Evolutionary conservation across 2,113 vertebrate genomes (phyloP), one percentile per base, ranked within the genome.

Genomic region (Alethe diademata): DNA sequence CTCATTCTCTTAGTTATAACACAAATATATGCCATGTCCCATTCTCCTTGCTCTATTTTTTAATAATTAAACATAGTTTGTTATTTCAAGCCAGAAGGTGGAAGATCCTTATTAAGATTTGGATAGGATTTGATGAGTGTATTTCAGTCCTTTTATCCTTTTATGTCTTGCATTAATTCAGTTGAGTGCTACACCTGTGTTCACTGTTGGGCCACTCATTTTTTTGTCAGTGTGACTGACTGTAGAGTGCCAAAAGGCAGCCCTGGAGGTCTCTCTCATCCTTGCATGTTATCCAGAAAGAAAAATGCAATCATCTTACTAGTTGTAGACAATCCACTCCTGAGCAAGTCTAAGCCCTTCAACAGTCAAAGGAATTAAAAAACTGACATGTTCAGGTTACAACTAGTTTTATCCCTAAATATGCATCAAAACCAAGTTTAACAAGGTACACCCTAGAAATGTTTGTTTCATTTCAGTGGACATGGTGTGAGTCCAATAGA

Each of bases 1-100:
- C 79, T 83, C 67, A 60, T 85, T 93, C 73, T 90, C 69, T 84
- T 66, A 75, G 36, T 65, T 84, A 74, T 83, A 94, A 60, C 66
- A 88, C 35, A 7, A 70, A 70, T 78, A 90, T 88, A 56, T 83
- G 47, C 71, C 54, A 84, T 70, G n/a, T 75, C 31, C 35, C 50
- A 36, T 95, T 93, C 88, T 93, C 60, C 43, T 91, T 86, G 19
- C 14, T 42, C 25, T 65, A 19, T 47, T 86, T 92, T 50, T 51
- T 43, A 20, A 40, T 78, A 85, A 87, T 92, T 90, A 88, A 65
- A 50, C 12, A 58, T 14, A 47, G 3, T 4, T 60, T 78, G 28
- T 69, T 72, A 70, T 81, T 93, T 76, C 31, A 64, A 61, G 38
- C 48, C 6, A 76, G 58, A 86, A 73, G 12, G 10, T 65, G 33